Evolutionary conservation across 2,113 vertebrate species (phyloP).

Genomic region (Barnardius zonarius): DNA sequence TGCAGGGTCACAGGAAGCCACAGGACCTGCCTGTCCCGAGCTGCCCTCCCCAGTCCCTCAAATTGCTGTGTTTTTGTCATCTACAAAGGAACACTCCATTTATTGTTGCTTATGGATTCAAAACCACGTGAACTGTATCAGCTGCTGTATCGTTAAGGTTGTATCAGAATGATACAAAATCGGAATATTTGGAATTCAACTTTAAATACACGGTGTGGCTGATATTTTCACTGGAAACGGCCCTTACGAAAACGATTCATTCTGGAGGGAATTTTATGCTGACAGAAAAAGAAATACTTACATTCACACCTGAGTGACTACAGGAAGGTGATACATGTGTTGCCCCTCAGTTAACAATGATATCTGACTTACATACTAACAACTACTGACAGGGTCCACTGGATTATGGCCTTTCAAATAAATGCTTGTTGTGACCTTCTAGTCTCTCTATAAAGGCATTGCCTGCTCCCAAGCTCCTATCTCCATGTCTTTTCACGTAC

Average conservation of each 20-base stretch:
- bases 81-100: not conserved
- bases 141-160: not conserved
- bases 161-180: not conserved
- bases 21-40: not conserved
- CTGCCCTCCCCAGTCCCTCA: not conserved
- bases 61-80: not conserved
- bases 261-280: not conserved
- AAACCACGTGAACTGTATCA: not conserved
- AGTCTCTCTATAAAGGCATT: not conserved
- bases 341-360: not conserved
- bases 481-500: not conserved
- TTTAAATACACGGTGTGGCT: not conserved
- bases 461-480: not conserved
- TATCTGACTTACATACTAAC: not conserved
- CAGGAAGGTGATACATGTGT: rapidly evolving
- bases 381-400: not conserved
- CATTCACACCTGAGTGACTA: not conserved
- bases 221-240: not conserved
- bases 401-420: not conserved
- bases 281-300: not conserved
- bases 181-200: not conserved
- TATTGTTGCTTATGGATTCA: not conserved
- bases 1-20: not conserved
- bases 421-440: not conserved
- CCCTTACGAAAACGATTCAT: not conserved